Evolutionary conservation across 2,797 vertebrate species (phyloP).

Genomic region (Eptatretus atami): DNA sequence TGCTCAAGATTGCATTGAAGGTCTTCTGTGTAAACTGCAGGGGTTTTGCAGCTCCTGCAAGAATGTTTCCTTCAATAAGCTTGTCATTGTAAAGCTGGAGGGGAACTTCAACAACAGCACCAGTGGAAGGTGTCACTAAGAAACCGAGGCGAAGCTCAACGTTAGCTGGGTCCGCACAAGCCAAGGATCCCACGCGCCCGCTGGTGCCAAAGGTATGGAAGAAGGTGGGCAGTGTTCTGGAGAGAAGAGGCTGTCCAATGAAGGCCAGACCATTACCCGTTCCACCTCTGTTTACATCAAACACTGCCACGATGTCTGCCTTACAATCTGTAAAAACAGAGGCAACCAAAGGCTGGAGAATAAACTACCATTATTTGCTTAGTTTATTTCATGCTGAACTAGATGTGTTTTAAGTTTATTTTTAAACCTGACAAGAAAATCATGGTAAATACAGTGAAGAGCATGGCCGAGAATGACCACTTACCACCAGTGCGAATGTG

Average conservation of each 20-base stretch:
- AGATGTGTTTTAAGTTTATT: too few relatives aligned
- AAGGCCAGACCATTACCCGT: background rate
- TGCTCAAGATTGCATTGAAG: background rate
- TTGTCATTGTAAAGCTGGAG: constrained; percentile 1
- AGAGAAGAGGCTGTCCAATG: constrained; percentile 2
- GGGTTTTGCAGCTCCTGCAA: background rate
- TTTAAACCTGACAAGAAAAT: too few relatives aligned
- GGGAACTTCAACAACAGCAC: background rate
- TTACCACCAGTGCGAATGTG: background rate
- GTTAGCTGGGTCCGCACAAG: constrained; percentile 1
- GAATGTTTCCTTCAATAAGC: constrained; percentile 1
- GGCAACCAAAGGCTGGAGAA: too few relatives aligned
- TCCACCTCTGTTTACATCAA: constrained; percentile 25
- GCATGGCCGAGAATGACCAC: too few relatives aligned
- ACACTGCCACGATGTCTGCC: constrained; percentile 60
- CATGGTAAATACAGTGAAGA: too few relatives aligned
- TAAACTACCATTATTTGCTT: too few relatives aligned
- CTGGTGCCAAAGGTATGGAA: background rate
- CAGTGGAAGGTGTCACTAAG: background rate
- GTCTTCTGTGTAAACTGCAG: constrained; percentile 4
- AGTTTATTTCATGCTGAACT: too few relatives aligned
- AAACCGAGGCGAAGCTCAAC: constrained; percentile 5
- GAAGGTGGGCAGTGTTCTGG: too few relatives aligned
- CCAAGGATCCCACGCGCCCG: background rate
- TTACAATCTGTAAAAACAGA: constrained; percentile 24